phyloP scores from a whole-genome alignment of 2,113 vertebrate species.

The Sturnus vulgaris region DNA sequence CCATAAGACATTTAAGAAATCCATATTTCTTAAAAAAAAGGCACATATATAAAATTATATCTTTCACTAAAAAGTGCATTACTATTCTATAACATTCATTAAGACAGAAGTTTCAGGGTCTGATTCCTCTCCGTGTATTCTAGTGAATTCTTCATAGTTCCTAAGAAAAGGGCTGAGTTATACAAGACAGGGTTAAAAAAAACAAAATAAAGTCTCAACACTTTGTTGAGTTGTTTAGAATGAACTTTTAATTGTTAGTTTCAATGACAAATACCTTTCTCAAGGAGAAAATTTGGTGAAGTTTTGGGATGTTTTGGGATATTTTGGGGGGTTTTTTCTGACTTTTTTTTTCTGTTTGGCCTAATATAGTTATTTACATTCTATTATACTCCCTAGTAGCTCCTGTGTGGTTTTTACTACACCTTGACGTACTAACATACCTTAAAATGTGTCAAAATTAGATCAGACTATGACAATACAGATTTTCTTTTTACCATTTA shows the following conservation, averaged over 20 bases:
- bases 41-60: background rate
- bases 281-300: background rate
- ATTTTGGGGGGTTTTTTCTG: background rate
- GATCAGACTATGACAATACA: background rate
- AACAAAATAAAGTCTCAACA: background rate
- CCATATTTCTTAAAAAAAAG: background rate
- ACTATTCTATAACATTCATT: background rate
- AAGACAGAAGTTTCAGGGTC: background rate
- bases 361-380: background rate
- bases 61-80: background rate
- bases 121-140: background rate
- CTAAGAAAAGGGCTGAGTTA: background rate
- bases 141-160: background rate
- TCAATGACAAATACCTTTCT: background rate
- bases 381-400: background rate
- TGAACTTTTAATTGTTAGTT: background rate
- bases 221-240: background rate
- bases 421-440: background rate
- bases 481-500: background rate
- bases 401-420: background rate
- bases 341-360: background rate
- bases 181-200: background rate
- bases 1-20: background rate
- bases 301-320: background rate
- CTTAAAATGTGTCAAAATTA: background rate